Percentiles rank a stretch among this genome's conserved stretches.
phyloP scores from a whole-genome alignment of 2,113 vertebrate genomes.

The Semicossyphus pulcher region DNA sequence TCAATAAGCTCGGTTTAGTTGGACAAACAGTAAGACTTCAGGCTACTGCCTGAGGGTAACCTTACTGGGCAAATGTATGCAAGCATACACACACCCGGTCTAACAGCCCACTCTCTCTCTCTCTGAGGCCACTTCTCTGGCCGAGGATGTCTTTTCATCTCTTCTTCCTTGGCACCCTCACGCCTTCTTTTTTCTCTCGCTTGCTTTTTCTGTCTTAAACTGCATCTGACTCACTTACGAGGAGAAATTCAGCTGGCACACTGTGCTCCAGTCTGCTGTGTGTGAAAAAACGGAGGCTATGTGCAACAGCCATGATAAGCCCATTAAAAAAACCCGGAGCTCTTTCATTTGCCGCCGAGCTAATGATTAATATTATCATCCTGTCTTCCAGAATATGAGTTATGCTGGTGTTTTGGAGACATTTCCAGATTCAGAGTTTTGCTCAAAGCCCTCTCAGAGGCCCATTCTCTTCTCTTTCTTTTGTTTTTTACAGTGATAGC shows the following conservation, averaged over 20 bases:
- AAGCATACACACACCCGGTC: background rate
- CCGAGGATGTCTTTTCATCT: slow-evolving; percentile 21
- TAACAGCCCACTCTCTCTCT: background rate
- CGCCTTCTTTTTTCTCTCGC: slow-evolving; percentile 38
- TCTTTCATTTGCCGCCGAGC: slow-evolving; percentile 58
- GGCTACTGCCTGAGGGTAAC: slow-evolving; percentile 29
- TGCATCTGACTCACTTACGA: slow-evolving; percentile 63
- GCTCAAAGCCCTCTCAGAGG: no score
- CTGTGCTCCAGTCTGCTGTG: slow-evolving; percentile 42
- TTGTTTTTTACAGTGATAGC: background rate
- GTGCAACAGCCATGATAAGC: slow-evolving; percentile 44
- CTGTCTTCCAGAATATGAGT: slow-evolving; percentile 47
- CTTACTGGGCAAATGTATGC: slow-evolving; percentile 50
- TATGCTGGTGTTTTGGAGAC: slow-evolving; percentile 27
- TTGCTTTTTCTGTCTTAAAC: slow-evolving; percentile 35
- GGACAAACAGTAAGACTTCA: slow-evolving; percentile 30
- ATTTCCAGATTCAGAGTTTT: slow-evolving; percentile 30
- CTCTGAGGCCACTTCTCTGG: slow-evolving; percentile 17
- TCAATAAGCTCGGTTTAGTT: slow-evolving; percentile 19
- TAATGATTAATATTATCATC: slow-evolving; percentile 66
- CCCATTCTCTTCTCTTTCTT: background rate
- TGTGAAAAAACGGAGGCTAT: slow-evolving; percentile 29
- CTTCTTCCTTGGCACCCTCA: slow-evolving; percentile 41
- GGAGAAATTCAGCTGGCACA: slow-evolving; percentile 66
- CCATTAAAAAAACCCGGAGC: slow-evolving; percentile 27